Evolutionary conservation across 2,888 invertebrate genomes (phyloP).

Genomic region (Meteorus colon): DNA sequence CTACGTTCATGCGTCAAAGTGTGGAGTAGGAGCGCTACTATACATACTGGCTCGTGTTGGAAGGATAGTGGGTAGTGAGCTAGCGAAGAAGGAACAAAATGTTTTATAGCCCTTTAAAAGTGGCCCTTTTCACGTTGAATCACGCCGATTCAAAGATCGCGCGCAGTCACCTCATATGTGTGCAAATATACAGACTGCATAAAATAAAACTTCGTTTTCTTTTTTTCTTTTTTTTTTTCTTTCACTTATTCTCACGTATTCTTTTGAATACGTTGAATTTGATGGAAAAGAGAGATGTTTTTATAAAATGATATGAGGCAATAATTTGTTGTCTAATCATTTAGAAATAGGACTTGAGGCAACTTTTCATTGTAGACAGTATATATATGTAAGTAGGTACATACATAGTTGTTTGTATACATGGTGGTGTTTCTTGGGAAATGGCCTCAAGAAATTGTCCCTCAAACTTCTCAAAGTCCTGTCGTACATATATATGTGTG

Average conservation of each 20-base stretch:
- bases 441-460: constrained; percentile 12
- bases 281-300: background rate
- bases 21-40: background rate
- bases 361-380: background rate
- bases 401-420: background rate
- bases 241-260: background rate
- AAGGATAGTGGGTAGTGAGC: background rate
- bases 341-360: background rate
- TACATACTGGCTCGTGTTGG: background rate
- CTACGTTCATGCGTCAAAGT: background rate
- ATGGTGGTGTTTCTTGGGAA: background rate
- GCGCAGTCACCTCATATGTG: constrained; percentile 38
- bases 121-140: constrained; percentile 43
- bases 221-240: background rate
- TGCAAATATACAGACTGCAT: constrained; percentile 37
- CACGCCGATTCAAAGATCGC: constrained; percentile 25
- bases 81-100: constrained; percentile 65
- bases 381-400: background rate
- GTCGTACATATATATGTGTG: background rate
- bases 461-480: background rate
- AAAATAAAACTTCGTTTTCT: constrained; percentile 29
- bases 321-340: background rate
- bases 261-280: background rate
- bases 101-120: constrained; percentile 68
- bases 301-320: background rate